Conservation (phyloP, 2,113 vertebrate species). For the Chunga burmeisteri region DNA sequence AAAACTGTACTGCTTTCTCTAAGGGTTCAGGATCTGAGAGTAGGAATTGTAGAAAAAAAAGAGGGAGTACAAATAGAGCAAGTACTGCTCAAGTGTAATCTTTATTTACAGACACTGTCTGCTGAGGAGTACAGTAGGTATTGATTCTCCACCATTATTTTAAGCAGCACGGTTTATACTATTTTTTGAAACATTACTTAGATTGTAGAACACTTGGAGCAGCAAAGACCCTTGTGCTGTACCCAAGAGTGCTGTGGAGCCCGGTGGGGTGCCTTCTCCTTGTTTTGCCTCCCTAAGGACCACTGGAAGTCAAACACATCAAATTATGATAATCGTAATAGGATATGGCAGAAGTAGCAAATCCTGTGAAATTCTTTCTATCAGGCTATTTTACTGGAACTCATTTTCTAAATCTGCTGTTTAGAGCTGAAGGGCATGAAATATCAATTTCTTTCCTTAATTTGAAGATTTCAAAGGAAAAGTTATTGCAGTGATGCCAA, state of each 20-base stretch:
- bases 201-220: not conserved
- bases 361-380: not conserved
- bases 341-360: not conserved
- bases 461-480: constrained; percentile 7
- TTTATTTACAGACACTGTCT: not conserved
- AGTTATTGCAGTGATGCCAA: not conserved
- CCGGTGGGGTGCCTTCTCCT: not conserved
- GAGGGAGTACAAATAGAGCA: not conserved
- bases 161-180: not conserved
- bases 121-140: not conserved
- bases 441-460: not conserved
- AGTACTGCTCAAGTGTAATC: not conserved
- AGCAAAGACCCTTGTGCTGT: not conserved
- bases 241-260: accelerated
- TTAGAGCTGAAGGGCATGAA: constrained; percentile 28
- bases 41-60: not conserved
- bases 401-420: constrained; percentile 35
- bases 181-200: not conserved
- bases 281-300: not conserved
- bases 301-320: not conserved
- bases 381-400: constrained; percentile 33
- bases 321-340: not conserved
- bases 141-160: not conserved
- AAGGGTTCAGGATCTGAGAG: not conserved
- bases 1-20: not conserved